Evolutionary conservation across 2,888 invertebrate species (phyloP), one percentile per base, ranked within the genome.

Genomic region (Epiperipatus broadwayi): DNA sequence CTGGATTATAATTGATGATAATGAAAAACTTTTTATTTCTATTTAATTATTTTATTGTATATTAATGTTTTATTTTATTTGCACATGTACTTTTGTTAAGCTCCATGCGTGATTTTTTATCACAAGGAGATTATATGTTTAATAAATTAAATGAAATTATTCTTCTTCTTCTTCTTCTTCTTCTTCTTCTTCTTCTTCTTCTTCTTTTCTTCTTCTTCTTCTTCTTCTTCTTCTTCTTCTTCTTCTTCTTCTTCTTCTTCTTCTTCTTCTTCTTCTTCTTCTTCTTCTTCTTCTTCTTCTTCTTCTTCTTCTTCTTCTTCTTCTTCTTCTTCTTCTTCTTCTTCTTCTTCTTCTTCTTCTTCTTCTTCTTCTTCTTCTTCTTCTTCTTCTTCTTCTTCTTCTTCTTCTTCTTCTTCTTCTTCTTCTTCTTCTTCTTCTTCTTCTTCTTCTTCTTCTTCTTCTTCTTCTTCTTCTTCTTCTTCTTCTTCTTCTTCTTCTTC

Each of bases 181-280:
- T n/a, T n/a, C n/a, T n/a, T n/a, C n/a, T n/a, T n/a, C n/a, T n/a
- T n/a, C n/a, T n/a, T n/a, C n/a, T n/a, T n/a, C n/a, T n/a, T n/a
- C n/a, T n/a, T n/a, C n/a, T n/a, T n/a, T n/a, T n/a, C n/a, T n/a
- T n/a, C n/a, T n/a, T n/a, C n/a, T n/a, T n/a, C n/a, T n/a, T n/a
- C n/a, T n/a, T n/a, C n/a, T n/a, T n/a, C n/a, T n/a, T n/a, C 29
- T 29, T 15, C 29, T 29, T 15, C 29, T 29, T 15, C 29, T 29
- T 15, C 29, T 29, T 15, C 29, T 29, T 15, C 29, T 29, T 15
- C 29, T 29, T 15, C 29, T 29, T 15, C 29, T 29, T 15, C 29
- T 29, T 15, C 29, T 29, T 15, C 29, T 29, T 15, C 29, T 29
- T 15, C 29, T 29, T 15, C 29, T 29, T 15, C 29, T 29, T 15